Percentiles rank a stretch among this genome's conserved stretches.
These are phyloP conservation scores for Girardia tigrina DNA, from an alignment of 2,888 invertebrate species.

Conservation along the genomic window DNA sequence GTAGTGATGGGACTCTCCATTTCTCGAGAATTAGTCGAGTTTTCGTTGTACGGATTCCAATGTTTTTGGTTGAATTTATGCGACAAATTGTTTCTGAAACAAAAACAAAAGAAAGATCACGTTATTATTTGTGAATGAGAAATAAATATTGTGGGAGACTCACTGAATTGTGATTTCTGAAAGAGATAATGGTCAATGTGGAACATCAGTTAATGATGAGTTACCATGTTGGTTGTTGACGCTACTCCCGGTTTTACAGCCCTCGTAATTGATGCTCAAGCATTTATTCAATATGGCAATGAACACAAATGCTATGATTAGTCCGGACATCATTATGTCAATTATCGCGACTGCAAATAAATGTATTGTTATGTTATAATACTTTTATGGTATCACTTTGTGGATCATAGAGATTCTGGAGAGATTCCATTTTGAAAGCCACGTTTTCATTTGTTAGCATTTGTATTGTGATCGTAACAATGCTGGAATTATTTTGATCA, in stretches of 20 bases:
- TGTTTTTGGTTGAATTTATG: not conserved
- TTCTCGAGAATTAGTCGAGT: not conserved
- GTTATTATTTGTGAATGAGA: too few relatives aligned
- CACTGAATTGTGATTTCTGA: not conserved
- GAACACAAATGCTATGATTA: not conserved
- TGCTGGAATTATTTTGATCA: too few relatives aligned
- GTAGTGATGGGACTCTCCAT: not conserved
- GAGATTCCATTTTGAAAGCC: not conserved
- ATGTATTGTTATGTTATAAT: not conserved
- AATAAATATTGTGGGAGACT: too few relatives aligned
- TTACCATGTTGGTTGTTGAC: not conserved
- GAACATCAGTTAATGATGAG: too few relatives aligned
- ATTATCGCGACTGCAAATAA: not conserved
- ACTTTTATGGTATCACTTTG: not conserved
- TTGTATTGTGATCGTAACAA: not conserved
- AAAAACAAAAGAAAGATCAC: too few relatives aligned
- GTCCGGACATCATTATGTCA: not conserved
- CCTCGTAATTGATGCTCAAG: not conserved
- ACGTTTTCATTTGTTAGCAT: not conserved
- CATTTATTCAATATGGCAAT: not conserved
- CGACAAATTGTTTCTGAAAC: constrained; percentile 6
- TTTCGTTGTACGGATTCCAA: not conserved
- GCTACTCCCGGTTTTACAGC: not conserved
- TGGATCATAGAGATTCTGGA: not conserved
- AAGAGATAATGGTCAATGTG: not conserved